These are phyloP conservation scores for Papilio aristodemus DNA, from an alignment of 1,140 invertebrate species.

Conservation along the genomic window DNA sequence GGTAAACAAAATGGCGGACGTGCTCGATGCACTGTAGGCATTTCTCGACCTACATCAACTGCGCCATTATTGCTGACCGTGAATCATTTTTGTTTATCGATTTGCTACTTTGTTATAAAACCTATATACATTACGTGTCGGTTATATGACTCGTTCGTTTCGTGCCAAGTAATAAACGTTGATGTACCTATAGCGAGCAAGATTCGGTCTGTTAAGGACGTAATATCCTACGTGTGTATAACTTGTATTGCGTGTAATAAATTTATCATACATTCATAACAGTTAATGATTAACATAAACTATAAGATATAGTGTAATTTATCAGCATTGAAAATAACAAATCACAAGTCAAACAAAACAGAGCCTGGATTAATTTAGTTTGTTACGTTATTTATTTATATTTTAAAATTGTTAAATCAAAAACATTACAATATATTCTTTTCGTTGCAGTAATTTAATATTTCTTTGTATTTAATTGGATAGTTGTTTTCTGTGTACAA, in stretches of 20 bases:
- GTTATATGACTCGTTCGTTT: constrained; percentile 21
- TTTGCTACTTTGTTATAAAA: constrained; percentile 32
- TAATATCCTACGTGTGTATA: neutral
- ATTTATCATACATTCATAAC: neutral
- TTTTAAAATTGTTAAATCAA: too few species aligned
- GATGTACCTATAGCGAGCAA: neutral
- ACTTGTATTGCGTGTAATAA: neutral
- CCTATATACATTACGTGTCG: neutral
- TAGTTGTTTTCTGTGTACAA: too few species aligned
- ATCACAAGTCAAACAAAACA: too few species aligned
- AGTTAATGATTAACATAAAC: neutral
- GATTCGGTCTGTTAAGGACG: neutral
- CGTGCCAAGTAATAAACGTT: constrained; percentile 28
- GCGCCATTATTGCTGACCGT: constrained; percentile 32
- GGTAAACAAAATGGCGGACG: constrained; percentile 32
- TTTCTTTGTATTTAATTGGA: too few species aligned
- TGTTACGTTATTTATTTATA: too few species aligned
- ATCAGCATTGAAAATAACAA: neutral
- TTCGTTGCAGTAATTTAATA: too few species aligned
- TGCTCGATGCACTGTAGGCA: constrained; percentile 34
- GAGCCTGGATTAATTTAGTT: too few species aligned
- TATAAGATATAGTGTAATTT: neutral
- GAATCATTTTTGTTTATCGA: constrained; percentile 35
- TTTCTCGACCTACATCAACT: constrained; percentile 52
- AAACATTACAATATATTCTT: too few species aligned